Conservation (phyloP, 2,113 vertebrate genomes). For the Condylura cristata region DNA sequence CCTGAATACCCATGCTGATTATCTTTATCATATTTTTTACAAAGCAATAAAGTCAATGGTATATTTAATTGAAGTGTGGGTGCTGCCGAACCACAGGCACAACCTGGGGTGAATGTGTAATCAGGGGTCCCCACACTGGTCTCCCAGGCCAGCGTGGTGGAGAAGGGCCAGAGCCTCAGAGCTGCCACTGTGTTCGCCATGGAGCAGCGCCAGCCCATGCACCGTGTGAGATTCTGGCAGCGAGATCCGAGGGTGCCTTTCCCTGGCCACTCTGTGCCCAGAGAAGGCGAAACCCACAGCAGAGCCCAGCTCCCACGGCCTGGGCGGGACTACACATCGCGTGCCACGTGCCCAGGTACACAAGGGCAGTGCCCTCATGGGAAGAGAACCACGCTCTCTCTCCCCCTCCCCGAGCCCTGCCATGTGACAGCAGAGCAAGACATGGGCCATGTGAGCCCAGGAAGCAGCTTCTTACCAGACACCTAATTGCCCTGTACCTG, state of each 20-base stretch:
- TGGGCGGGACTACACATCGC: no score
- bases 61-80: conserved; percentile 69
- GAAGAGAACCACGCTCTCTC: no score
- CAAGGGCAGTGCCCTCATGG: no score
- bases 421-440: neutral
- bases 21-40: conserved; percentile 45
- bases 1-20: neutral
- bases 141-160: neutral
- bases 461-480: neutral
- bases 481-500: neutral
- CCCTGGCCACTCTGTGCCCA: no score
- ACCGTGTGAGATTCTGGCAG: no score
- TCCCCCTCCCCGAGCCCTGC: neutral
- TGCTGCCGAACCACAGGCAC: neutral
- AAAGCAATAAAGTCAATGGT: conserved; percentile 67
- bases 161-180: no score
- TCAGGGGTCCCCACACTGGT: neutral
- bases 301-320: no score
- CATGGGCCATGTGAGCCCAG: neutral
- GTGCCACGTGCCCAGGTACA: no score
- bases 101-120: conserved; percentile 25
- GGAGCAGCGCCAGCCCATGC: no score
- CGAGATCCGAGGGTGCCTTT: no score
- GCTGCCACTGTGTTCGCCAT: no score
- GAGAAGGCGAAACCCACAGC: no score